Conservation (phyloP, 2,797 vertebrate genomes). For the Sebastiscus tertius region DNA sequence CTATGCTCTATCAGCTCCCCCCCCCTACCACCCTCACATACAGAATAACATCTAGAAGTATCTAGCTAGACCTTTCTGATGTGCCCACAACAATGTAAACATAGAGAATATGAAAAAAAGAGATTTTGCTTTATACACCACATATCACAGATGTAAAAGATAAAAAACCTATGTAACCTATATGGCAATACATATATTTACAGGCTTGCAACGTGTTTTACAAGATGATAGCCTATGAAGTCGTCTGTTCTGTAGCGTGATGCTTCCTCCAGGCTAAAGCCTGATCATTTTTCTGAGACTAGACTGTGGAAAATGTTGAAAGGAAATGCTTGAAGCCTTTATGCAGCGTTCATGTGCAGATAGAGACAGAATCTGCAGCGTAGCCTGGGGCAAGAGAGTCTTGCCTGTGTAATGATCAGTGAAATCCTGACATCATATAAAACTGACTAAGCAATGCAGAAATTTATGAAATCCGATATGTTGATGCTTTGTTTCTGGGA, state of each 20-base stretch:
- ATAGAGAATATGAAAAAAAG: not conserved
- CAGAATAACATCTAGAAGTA: not conserved
- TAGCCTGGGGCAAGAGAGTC: slow-evolving; percentile 29
- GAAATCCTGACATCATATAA: slow-evolving; percentile 35
- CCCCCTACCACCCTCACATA: too few species aligned
- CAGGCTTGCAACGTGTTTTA: slow-evolving; percentile 1
- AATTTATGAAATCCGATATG: slow-evolving; percentile 6
- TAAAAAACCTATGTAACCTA: not conserved
- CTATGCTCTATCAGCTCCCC: accelerated
- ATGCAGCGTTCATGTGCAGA: slow-evolving; percentile 24
- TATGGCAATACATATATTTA: not conserved
- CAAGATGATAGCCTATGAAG: slow-evolving; percentile 3
- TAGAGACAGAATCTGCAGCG: slow-evolving; percentile 18
- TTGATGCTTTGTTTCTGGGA: slow-evolving; percentile 14
- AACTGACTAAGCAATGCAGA: slow-evolving; percentile 9
- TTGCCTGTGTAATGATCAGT: slow-evolving; percentile 36
- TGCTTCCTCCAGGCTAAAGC: slow-evolving; percentile 26
- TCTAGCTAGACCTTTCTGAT: not conserved
- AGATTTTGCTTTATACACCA: not conserved
- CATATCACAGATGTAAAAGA: not conserved
- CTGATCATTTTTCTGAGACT: slow-evolving; percentile 34
- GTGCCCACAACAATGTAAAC: not conserved
- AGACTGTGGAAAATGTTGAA: slow-evolving; percentile 45
- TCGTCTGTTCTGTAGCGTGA: slow-evolving; percentile 19
- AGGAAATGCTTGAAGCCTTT: slow-evolving; percentile 29